These are phyloP conservation scores for Staurois parvus DNA, from an alignment of 2,797 vertebrate genomes.

Conservation along the genomic window DNA sequence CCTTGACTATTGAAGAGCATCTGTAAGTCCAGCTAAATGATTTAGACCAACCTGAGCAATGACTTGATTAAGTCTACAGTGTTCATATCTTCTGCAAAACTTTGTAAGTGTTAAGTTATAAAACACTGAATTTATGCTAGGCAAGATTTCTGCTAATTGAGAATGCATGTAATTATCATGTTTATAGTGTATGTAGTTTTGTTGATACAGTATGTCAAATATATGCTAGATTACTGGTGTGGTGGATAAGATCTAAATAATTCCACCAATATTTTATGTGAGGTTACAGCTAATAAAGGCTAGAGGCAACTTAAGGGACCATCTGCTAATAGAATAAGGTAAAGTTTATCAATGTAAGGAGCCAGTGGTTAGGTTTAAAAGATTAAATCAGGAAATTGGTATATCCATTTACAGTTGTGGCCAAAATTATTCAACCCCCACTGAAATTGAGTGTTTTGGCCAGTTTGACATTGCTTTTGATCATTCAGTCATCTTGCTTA, in stretches of 20 bases:
- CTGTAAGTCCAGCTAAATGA: conserved; percentile 31
- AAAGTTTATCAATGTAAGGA: not conserved
- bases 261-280: not conserved
- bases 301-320: not conserved
- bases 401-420: too few species aligned
- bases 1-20: conserved; percentile 44
- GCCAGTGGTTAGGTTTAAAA: too few species aligned
- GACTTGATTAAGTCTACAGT: not conserved
- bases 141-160: not conserved
- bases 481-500: too few species aligned
- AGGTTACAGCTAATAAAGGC: not conserved
- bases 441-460: too few species aligned
- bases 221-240: not conserved
- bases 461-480: too few species aligned
- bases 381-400: not conserved
- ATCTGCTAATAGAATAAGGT: not conserved
- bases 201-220: not conserved
- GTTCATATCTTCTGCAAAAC: not conserved
- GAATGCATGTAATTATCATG: not conserved
- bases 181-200: not conserved
- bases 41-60: not conserved
- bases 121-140: not conserved
- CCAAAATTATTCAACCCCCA: too few species aligned
- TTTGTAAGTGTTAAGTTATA: not conserved
- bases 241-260: not conserved